Evolutionary conservation across 2,797 vertebrate species (phyloP).

Genomic region (Bucorvus abyssinicus): DNA sequence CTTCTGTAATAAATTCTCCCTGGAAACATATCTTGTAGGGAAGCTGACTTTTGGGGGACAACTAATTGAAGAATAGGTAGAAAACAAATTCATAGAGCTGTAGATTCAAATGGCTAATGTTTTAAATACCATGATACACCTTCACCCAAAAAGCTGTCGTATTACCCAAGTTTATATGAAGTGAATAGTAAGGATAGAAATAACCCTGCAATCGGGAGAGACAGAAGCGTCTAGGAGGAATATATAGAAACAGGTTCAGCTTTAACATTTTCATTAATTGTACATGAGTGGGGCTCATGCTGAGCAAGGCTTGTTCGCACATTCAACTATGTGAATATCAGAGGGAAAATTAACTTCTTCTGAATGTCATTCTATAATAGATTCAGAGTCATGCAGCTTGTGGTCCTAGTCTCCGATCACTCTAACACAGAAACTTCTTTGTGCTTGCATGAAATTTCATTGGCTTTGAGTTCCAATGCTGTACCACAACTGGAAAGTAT

Average conservation of each 20-base stretch:
- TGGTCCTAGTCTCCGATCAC: background rate
- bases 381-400: background rate
- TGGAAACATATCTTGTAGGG: background rate
- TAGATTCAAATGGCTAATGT: background rate
- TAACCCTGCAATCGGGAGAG: background rate
- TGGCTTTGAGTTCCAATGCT: background rate
- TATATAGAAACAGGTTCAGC: background rate
- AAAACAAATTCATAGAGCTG: background rate
- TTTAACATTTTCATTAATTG: background rate
- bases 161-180: background rate
- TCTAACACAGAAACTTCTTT: fast-evolving
- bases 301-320: background rate
- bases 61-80: background rate
- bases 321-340: background rate
- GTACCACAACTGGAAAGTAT: background rate
- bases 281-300: background rate
- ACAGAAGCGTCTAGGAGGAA: background rate
- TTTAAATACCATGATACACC: background rate
- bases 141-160: background rate
- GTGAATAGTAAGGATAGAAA: background rate
- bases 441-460: background rate
- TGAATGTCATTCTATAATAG: background rate
- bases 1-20: background rate
- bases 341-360: background rate
- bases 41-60: background rate